These are phyloP conservation scores for Troides helena DNA, from an alignment of 2,888 invertebrate genomes.

Conservation along the genomic window DNA sequence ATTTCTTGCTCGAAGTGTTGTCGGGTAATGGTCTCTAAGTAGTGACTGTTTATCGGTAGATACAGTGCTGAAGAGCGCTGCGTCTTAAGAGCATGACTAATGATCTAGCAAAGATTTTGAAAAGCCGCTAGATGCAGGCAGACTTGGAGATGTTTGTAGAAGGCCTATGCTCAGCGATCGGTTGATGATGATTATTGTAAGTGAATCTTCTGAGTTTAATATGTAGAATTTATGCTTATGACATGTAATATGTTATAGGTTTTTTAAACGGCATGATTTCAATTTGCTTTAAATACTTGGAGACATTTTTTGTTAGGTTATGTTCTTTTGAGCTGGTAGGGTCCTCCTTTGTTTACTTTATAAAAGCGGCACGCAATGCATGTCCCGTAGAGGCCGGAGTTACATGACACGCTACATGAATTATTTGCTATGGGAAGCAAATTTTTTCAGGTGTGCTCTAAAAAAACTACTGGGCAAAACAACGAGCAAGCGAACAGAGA, in stretches of 20 bases:
- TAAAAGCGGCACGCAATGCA: constrained; percentile 72
- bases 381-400: constrained; percentile 67
- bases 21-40: too few species aligned
- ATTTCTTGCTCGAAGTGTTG: too few species aligned
- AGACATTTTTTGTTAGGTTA: background rate
- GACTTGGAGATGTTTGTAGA: too few species aligned
- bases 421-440: constrained; percentile 49
- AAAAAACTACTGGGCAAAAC: constrained; percentile 61
- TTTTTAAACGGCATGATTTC: background rate
- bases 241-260: background rate
- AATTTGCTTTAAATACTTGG: background rate
- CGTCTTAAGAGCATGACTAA: too few species aligned
- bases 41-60: too few species aligned
- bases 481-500: constrained; percentile 56
- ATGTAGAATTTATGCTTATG: background rate
- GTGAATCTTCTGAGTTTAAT: background rate
- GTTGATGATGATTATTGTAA: background rate
- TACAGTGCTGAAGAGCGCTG: too few species aligned
- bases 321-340: background rate
- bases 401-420: constrained; percentile 69
- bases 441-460: constrained; percentile 61
- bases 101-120: too few species aligned
- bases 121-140: background rate
- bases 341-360: constrained; percentile 46
- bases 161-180: background rate